phyloP scores from a whole-genome alignment of 2,888 invertebrate genomes.

The Salticus scenicus region DNA sequence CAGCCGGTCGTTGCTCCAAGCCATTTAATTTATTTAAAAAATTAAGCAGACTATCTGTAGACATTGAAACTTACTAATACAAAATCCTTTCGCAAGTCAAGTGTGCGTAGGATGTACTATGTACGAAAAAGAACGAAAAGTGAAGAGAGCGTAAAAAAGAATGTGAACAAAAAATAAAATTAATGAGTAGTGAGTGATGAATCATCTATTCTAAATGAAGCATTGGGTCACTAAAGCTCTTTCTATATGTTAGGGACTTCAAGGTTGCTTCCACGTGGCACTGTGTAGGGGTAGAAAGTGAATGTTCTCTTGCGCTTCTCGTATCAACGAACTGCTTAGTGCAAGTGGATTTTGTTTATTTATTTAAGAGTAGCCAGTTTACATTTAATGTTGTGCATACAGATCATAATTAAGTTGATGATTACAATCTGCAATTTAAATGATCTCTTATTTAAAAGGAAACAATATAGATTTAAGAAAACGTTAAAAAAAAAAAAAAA shows the following conservation, averaged over 20 bases:
- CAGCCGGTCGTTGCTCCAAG: conserved; percentile 36
- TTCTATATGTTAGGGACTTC: conserved; percentile 19
- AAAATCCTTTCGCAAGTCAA: background rate
- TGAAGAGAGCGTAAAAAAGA: background rate
- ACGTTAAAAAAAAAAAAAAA: no score
- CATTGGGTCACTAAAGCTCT: conserved; percentile 35
- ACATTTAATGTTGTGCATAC: no score
- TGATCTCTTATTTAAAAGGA: no score
- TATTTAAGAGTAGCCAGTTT: no score
- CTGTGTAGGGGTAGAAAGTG: conserved; percentile 2
- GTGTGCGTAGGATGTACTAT: background rate
- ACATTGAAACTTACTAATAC: background rate
- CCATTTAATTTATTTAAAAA: background rate
- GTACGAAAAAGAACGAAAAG: background rate
- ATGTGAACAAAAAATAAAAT: background rate
- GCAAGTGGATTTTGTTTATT: background rate
- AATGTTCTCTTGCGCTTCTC: background rate
- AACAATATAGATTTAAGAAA: no score
- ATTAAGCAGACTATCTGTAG: background rate
- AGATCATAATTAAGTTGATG: no score
- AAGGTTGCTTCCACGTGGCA: conserved; percentile 28
- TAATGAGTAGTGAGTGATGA: conserved; percentile 34
- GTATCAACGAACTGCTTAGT: background rate
- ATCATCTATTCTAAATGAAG: conserved; percentile 17
- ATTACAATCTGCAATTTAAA: no score